phyloP scores from a whole-genome alignment of 1,140 invertebrate genomes.

The Drosophila nikananu region DNA sequence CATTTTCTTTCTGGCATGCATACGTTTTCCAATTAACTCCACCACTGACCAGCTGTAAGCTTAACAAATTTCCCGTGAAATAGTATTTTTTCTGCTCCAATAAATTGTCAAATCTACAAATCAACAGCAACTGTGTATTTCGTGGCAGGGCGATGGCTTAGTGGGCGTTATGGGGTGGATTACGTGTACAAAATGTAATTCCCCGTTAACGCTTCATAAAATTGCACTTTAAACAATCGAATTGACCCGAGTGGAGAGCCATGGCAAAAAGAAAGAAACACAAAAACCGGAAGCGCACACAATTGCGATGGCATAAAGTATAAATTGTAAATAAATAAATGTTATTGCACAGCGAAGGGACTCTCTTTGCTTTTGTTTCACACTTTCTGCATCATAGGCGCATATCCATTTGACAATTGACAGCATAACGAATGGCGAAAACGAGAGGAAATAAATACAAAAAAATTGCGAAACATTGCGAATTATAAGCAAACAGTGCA shows the following conservation, averaged over 20 bases:
- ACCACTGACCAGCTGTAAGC: constrained; percentile 27
- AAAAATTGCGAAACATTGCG: constrained; percentile 14
- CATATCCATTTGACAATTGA: constrained; percentile 49
- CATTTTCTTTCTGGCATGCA: constrained; percentile 33
- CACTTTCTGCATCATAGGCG: constrained; percentile 40
- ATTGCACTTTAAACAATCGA: constrained; percentile 72
- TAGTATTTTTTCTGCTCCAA: constrained; percentile 64
- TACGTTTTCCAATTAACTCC: constrained; percentile 69
- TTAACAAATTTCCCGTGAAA: constrained; percentile 70
- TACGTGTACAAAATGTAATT: constrained; percentile 59
- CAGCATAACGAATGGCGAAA: constrained; percentile 12
- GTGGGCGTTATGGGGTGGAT: constrained; percentile 3
- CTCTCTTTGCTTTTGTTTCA: constrained; percentile 21
- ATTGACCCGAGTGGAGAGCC: constrained; percentile 33
- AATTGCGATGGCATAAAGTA: constrained; percentile 38
- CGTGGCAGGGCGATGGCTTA: not conserved
- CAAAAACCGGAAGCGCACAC: constrained; percentile 65
- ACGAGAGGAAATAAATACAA: constrained; percentile 16
- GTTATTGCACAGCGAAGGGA: constrained; percentile 27
- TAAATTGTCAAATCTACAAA: constrained; percentile 74
- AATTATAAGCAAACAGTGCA: constrained; percentile 26
- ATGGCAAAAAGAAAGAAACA: not conserved
- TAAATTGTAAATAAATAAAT: constrained; percentile 48
- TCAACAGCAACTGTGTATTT: constrained; percentile 66
- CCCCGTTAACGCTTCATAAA: constrained; percentile 72